phyloP scores from a whole-genome alignment of 2,113 vertebrate species.

The human region GRCh38 chr2:195046501-195047000 shows the following conservation, averaged over 20 bases:
- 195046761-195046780: background rate
- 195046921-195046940: background rate
- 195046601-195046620: background rate
- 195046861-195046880: background rate
- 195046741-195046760: background rate
- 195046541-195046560: background rate
- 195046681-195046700: background rate
- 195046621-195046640: background rate
- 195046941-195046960: background rate
- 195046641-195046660: slow-evolving; percentile 17
- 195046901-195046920: background rate
- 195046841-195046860: background rate
- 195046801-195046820: background rate
- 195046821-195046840: background rate
- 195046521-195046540: background rate
- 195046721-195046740: background rate
- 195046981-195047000: background rate
- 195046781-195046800: background rate
- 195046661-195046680: background rate
- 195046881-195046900: background rate
- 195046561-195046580: background rate
- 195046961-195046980: background rate
- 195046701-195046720: background rate
- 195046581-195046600: background rate
- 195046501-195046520: background rate